Evolutionary conservation across 2,797 vertebrate species (phyloP).

Genomic region (Acipenser ruthenus): DNA sequence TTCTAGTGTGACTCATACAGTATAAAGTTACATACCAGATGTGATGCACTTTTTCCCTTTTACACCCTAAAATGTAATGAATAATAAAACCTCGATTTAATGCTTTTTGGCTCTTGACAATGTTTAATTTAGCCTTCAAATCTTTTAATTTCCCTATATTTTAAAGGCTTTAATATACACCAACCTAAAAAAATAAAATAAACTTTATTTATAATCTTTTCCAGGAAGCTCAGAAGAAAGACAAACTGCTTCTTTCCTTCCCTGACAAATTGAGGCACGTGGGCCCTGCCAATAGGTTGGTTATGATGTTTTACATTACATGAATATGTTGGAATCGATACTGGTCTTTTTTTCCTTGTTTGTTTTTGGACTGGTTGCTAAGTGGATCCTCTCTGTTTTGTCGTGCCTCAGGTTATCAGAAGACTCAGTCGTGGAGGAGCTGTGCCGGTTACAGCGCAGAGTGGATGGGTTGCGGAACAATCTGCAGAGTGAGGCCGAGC

Average conservation of each 20-base stretch:
- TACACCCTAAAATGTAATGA: background rate
- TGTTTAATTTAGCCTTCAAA: no score
- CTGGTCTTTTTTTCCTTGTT: background rate
- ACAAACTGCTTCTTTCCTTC: slow-evolving; percentile 66
- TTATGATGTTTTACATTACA: slow-evolving; percentile 19
- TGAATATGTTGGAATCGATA: background rate
- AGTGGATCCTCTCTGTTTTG: slow-evolving; percentile 3
- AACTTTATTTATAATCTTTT: slow-evolving; percentile 31
- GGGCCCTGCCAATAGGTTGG: slow-evolving; percentile 64
- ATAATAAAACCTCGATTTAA: no score
- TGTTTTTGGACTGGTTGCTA: background rate
- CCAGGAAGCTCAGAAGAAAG: slow-evolving; percentile 73
- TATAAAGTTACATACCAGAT: no score
- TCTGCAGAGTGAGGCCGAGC: slow-evolving; percentile 49
- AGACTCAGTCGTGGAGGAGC: slow-evolving; percentile 63
- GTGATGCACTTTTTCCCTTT: background rate
- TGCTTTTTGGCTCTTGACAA: no score
- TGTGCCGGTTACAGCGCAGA: slow-evolving; percentile 58
- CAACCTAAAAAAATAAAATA: no score
- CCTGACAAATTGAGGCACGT: slow-evolving; percentile 64
- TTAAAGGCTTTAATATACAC: no score
- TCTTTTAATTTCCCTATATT: no score
- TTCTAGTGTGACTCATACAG: no score
- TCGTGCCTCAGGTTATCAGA: slow-evolving; percentile 54
- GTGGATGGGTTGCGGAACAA: slow-evolving; percentile 46